Percentiles rank a stretch among this genome's conserved stretches.
These are phyloP conservation scores for Clinocottus analis DNA, from an alignment of 2,113 vertebrate species.

Conservation along the genomic window DNA sequence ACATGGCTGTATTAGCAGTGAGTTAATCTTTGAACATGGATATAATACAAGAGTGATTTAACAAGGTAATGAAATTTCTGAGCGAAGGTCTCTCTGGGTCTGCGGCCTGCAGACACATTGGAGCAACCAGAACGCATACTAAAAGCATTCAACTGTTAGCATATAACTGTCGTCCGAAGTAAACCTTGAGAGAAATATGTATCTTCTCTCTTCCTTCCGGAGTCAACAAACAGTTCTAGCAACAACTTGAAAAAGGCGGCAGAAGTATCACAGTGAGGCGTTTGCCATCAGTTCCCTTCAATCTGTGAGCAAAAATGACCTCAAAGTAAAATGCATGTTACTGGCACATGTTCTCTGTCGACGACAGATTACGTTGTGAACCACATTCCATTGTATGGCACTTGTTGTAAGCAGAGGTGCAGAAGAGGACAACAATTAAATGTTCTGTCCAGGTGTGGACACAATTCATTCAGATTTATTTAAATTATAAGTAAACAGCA, in stretches of 20 bases:
- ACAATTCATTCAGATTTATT: slow-evolving; percentile 20
- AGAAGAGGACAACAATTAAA: not conserved
- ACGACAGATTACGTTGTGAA: slow-evolving; percentile 24
- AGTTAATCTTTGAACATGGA: slow-evolving; percentile 70
- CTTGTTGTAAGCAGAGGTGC: not conserved
- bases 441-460: not conserved
- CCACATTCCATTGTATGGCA: not conserved
- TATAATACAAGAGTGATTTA: slow-evolving; percentile 66
- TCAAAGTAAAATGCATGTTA: slow-evolving; percentile 51
- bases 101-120: slow-evolving; percentile 61
- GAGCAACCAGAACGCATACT: slow-evolving; percentile 55
- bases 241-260: slow-evolving; percentile 57
- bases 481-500: slow-evolving; percentile 27
- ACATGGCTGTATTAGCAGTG: slow-evolving; percentile 38
- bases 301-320: slow-evolving; percentile 61
- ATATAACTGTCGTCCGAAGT: slow-evolving; percentile 57
- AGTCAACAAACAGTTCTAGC: slow-evolving; percentile 57
- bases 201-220: slow-evolving; percentile 41
- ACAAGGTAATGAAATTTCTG: slow-evolving; percentile 72
- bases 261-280: slow-evolving; percentile 54
- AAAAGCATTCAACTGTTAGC: slow-evolving; percentile 41
- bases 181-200: slow-evolving; percentile 68
- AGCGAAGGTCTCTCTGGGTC: slow-evolving; percentile 59
- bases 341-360: slow-evolving; percentile 56
- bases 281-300: slow-evolving; percentile 56